A percentile compares a stretch with the other conserved stretches of the same genome.
Conservation (phyloP, 1,140 invertebrate species). For the Achroia grisella region DNA sequence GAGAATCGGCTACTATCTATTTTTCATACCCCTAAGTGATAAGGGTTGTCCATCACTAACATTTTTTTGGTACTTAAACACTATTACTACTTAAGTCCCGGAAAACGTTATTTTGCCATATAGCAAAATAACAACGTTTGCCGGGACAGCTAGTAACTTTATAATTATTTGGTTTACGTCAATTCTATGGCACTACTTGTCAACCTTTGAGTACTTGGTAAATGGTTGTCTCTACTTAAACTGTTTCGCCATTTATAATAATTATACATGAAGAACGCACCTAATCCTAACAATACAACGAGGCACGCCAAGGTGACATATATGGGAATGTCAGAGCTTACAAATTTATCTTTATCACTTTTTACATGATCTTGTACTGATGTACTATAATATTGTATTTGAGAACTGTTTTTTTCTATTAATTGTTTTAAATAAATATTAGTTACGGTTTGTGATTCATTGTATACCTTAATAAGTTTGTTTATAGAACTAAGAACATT, state of each 20-base stretch:
- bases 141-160: too few species aligned
- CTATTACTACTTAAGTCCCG: too few species aligned
- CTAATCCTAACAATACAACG: neutral
- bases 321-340: neutral
- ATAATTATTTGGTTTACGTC: too few species aligned
- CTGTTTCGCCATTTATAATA: neutral
- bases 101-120: too few species aligned
- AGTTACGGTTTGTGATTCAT: neutral
- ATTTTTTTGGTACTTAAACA: too few species aligned
- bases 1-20: too few species aligned
- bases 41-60: too few species aligned
- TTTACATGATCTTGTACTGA: neutral
- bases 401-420: neutral
- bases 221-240: too few species aligned
- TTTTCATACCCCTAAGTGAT: too few species aligned
- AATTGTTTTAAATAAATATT: neutral
- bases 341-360: neutral
- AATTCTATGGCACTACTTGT: too few species aligned
- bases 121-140: too few species aligned
- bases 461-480: neutral
- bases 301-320: neutral
- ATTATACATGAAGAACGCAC: neutral
- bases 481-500: neutral
- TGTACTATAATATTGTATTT: neutral
- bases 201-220: too few species aligned